Base-by-base conservation (phyloP, 2,113 vertebrate species). In the Periophthalmodon schlosseri region DNA sequence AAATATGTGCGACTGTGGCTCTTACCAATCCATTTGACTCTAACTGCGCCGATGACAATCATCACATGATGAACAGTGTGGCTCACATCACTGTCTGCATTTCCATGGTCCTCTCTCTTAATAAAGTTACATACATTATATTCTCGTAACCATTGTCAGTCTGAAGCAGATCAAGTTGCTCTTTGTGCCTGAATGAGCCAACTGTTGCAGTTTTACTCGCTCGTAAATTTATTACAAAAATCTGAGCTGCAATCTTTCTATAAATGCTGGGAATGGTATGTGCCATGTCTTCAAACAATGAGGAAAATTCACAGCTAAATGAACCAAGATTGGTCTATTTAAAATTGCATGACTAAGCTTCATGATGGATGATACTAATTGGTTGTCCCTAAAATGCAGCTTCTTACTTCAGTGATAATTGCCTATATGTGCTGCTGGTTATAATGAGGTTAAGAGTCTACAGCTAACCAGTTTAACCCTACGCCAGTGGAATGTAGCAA, bases 1-100 rank as follows among this genome's bases (percentile, higher is more conserved):
- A 69, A 74, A 69, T 72, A 14, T 16, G 18, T 54, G 36, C 2
- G 0, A 44, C 28, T 75, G 8, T 14, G 16, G 65, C 57, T 14
- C 16, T 50, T 0, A 79, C 80, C 9, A 70, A 78, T 76, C 28
- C 1, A 33, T 75, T 69, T 58, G 24, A 72, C 56, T 82, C n/a
- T 72, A 73, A 76, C 65, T 60, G 34, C 79, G 63, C 66, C 64
- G 64, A 75, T 83, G 69, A 66, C 70, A 60, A 73, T 75, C 36
- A 36, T 84, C 83, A 83, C 74, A 87, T 84, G 83, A 86, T 56
- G 23, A 58, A 67, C 67, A 10, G 69, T 66, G 57, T 68, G 78
- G 36, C 18, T 52, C 75, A 73, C 73, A 84, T 81, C 57, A 67
- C 33, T 33, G 4, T 14, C 64, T 70, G 16, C 18, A 70, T 73